phyloP scores from a whole-genome alignment of 2,888 invertebrate species.

The Cosmopolites sordidus region DNA sequence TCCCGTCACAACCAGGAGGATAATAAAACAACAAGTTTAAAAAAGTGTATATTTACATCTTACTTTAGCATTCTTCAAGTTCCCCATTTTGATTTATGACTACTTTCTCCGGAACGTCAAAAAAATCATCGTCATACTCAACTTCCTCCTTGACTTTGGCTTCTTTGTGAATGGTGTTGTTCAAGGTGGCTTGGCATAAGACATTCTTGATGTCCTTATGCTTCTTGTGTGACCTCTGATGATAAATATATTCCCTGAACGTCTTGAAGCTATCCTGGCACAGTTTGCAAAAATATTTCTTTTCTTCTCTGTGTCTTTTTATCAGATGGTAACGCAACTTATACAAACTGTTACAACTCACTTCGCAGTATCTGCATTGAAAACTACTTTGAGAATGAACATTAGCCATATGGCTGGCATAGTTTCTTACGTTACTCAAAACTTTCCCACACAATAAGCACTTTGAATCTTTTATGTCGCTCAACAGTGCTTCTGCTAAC shows the following conservation, averaged over 20 bases:
- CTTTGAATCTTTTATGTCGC: constrained; percentile 3
- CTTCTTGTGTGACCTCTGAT: constrained; percentile 1
- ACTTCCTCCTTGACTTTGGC: neutral
- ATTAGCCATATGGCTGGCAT: constrained; percentile 6
- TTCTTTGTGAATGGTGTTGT: neutral
- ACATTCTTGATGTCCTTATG: constrained; percentile 3
- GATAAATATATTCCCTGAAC: neutral
- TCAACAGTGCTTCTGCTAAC: constrained; percentile 4
- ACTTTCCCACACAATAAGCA: neutral
- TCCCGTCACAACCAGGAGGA: too few relatives aligned
- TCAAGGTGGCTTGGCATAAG: neutral
- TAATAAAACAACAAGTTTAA: too few relatives aligned
- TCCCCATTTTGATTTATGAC: neutral
- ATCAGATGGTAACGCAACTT: constrained; percentile 2
- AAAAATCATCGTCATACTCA: neutral
- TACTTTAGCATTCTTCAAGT: neutral
- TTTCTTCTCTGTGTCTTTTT: neutral
- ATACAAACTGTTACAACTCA: constrained; percentile 1
- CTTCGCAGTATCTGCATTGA: neutral
- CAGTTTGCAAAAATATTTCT: constrained; percentile 7
- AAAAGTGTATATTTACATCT: too few relatives aligned
- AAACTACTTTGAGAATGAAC: neutral
- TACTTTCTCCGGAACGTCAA: constrained; percentile 4
- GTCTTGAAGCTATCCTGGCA: constrained; percentile 2
- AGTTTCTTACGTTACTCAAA: neutral